These are phyloP conservation scores for Drosophila truncata DNA, from an alignment of 1,140 invertebrate species.

Conservation along the genomic window DNA sequence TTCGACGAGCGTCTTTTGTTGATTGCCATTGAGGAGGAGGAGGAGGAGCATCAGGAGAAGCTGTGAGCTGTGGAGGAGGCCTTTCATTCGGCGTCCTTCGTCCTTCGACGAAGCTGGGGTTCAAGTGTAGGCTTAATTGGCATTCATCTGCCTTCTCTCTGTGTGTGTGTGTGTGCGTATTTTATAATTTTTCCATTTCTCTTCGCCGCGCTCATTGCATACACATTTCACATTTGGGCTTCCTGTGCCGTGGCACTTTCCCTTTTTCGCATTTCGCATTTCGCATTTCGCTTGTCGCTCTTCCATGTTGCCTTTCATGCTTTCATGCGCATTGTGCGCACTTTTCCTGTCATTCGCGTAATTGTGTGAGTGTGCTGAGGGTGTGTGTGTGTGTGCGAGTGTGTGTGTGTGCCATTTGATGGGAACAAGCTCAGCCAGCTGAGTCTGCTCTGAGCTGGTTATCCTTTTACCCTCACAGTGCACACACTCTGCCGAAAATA, in stretches of 20 bases:
- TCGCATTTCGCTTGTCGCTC: constrained; percentile 12
- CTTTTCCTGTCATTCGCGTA: constrained; percentile 80
- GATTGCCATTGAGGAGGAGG: constrained; percentile 54
- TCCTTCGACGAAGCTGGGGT: constrained; percentile 46
- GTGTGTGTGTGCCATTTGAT: constrained; percentile 67
- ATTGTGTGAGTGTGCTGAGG: constrained; percentile 58
- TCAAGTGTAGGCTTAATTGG: constrained; percentile 80
- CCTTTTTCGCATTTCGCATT: constrained; percentile 28
- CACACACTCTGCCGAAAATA: constrained; percentile 3
- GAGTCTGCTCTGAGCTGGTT: constrained; percentile 51
- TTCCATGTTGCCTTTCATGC: constrained; percentile 65
- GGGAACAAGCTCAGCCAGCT: constrained; percentile 59
- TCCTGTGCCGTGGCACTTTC: constrained; percentile 55
- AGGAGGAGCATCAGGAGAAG: background rate
- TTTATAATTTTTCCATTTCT: constrained; percentile 81
- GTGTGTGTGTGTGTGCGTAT: constrained; percentile 47
- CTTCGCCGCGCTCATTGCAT: constrained; percentile 58
- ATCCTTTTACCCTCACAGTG: constrained; percentile 42
- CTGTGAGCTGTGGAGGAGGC: constrained; percentile 2
- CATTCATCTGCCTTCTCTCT: constrained; percentile 57
- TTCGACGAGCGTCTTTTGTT: constrained; percentile 76
- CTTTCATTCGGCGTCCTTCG: constrained; percentile 51
- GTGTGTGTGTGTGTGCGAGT: constrained; percentile 18
- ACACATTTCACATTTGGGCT: constrained; percentile 68
- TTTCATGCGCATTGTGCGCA: constrained; percentile 76